phyloP scores from a whole-genome alignment of 2,888 invertebrate genomes.

The Chloromyia formosa region DNA sequence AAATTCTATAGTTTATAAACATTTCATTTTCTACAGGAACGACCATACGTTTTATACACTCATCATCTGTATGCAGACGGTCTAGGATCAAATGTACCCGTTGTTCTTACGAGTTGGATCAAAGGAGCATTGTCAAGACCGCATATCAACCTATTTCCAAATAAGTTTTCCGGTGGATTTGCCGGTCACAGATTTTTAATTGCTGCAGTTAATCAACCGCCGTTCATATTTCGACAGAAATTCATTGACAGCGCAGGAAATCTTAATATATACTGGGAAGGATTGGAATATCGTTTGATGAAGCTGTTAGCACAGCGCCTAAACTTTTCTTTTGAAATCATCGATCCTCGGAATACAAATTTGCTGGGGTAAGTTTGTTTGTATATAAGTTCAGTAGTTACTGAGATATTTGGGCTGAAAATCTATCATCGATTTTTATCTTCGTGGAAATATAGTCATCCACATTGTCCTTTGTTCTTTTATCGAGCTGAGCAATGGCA shows the following conservation, averaged over 20 bases:
- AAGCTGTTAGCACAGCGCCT: conserved; percentile 70
- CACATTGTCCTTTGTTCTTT: too few species aligned
- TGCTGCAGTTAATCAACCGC: conserved; percentile 76
- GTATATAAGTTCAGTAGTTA: too few species aligned
- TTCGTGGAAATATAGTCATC: too few species aligned
- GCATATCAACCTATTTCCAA: conserved; percentile 73
- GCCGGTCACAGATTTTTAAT: conserved; percentile 79
- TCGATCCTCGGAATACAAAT: conserved; percentile 67
- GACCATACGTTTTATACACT: conserved; percentile 77
- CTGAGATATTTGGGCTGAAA: too few species aligned
- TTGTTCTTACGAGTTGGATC: conserved; percentile 77
- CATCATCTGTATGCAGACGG: conserved; percentile 79
- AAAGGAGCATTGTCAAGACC: conserved; percentile 71
- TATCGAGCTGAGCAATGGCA: too few species aligned
- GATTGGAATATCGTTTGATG: conserved; percentile 76
- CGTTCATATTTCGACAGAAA: conserved; percentile 71
- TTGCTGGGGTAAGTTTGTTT: conserved; percentile 66
- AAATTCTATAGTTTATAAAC: too few species aligned
- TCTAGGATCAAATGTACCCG: conserved; percentile 73
- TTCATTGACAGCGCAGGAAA: conserved; percentile 57
- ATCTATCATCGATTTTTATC: neutral
- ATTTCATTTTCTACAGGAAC: conserved; percentile 68
- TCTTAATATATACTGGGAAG: conserved; percentile 67
- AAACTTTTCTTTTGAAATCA: conserved; percentile 77
- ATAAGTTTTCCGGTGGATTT: conserved; percentile 74